These are phyloP conservation scores for Caenorhabditis inopinata DNA, from an alignment of 1,140 invertebrate species.

Conservation along the genomic window DNA sequence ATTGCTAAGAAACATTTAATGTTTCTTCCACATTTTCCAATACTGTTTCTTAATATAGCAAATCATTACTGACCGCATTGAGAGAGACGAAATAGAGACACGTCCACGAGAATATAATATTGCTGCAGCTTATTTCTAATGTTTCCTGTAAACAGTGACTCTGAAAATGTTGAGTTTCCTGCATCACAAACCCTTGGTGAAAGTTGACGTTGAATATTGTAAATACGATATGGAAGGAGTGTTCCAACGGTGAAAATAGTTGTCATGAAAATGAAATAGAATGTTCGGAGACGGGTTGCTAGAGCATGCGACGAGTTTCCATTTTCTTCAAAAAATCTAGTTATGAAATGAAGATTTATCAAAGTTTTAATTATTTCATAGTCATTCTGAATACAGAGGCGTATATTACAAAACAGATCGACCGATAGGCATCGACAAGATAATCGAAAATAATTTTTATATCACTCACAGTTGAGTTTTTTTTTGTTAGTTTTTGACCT, in stretches of 20 bases:
- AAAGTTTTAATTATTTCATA: no score
- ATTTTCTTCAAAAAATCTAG: constrained; percentile 15
- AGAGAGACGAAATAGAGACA: constrained; percentile 41
- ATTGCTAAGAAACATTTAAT: background rate
- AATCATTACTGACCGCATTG: constrained; percentile 34
- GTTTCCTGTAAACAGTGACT: background rate
- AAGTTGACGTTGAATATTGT: constrained; percentile 37
- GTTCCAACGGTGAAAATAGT: constrained; percentile 45
- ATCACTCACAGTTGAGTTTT: background rate
- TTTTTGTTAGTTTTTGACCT: background rate
- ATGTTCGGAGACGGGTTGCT: constrained; percentile 41
- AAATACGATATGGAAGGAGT: constrained; percentile 39
- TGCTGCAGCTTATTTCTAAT: background rate
- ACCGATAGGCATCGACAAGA: no score
- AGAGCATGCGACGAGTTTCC: constrained; percentile 22
- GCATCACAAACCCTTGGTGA: background rate
- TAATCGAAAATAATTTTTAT: no score
- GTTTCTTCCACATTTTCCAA: no score
- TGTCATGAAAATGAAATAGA: constrained; percentile 50
- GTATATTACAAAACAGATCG: no score
- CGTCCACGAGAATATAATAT: constrained; percentile 25
- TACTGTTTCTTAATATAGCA: no score
- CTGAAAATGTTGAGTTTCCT: background rate
- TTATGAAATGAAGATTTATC: no score
- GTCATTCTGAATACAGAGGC: no score